A percentile compares a stretch with the other conserved stretches of the same genome.
Conservation (phyloP, 2,888 invertebrate genomes). For the Chrysopilus asiliformis region DNA sequence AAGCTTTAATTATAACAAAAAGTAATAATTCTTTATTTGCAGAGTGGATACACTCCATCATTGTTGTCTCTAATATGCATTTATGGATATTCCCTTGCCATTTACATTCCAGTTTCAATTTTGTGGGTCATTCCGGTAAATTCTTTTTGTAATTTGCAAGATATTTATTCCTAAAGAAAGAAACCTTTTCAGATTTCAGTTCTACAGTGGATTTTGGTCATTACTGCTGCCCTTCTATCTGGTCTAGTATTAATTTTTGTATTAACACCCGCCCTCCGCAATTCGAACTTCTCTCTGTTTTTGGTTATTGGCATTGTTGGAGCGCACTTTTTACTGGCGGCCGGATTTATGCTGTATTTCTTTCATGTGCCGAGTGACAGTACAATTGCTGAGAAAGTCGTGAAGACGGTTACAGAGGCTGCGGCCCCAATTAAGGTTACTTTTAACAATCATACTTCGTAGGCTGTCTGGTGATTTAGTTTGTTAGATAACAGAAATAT, state of each 20-base stretch:
- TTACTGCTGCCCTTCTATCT: constrained; percentile 68
- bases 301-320: constrained; percentile 52
- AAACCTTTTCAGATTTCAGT: constrained; percentile 40
- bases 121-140: constrained; percentile 75
- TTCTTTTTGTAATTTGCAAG: neutral
- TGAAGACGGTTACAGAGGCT: no score
- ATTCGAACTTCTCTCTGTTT: constrained; percentile 50
- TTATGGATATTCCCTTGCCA: constrained; percentile 88
- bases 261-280: constrained; percentile 59
- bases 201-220: constrained; percentile 79
- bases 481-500: no score
- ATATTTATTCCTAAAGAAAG: constrained; percentile 3
- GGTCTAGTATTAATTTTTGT: constrained; percentile 75
- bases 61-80: constrained; percentile 81
- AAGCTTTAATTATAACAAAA: neutral
- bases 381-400: neutral
- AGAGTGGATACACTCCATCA: constrained; percentile 45
- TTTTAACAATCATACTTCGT: no score
- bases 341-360: constrained; percentile 76
- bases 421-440: no score
- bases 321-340: constrained; percentile 69
- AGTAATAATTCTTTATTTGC: constrained; percentile 18
- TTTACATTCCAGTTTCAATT: constrained; percentile 87
- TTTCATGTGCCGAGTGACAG: constrained; percentile 45
- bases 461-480: no score